A percentile compares a stretch with the other conserved stretches of the same genome.
These are phyloP conservation scores for Trematomus loennbergii DNA, from an alignment of 2,113 vertebrate species.

Conservation along the genomic window DNA sequence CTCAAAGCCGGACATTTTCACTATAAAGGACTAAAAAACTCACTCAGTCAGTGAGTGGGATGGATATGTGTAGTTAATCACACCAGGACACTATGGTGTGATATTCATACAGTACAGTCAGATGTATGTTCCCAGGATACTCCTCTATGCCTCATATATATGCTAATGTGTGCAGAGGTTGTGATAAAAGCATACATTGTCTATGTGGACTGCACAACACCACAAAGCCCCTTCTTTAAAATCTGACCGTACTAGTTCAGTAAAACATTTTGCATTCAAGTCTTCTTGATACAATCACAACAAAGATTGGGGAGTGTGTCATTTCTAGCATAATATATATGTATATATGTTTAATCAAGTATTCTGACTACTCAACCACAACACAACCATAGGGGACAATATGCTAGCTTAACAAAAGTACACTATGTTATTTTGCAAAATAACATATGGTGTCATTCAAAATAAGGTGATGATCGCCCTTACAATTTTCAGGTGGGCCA, in stretches of 20 bases:
- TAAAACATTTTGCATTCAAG: not conserved
- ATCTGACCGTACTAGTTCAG: not conserved
- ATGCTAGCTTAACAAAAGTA: not conserved
- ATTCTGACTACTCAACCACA: not conserved
- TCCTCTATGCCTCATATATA: conserved; percentile 55
- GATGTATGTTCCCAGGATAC: conserved; percentile 23
- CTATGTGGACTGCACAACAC: not conserved
- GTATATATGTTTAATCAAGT: not conserved
- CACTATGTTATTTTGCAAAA: not conserved
- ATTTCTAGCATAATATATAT: not conserved
- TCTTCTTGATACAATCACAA: not conserved
- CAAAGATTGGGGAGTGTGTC: not conserved
- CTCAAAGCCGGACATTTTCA: conserved; percentile 31
- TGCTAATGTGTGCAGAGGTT: conserved; percentile 58
- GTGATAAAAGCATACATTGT: conserved; percentile 25
- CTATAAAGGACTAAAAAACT: conserved; percentile 12
- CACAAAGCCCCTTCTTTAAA: conserved; percentile 4
- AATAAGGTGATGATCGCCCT: conserved; percentile 56
- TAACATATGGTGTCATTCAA: not conserved
- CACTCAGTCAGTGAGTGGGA: not conserved
- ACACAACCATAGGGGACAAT: not conserved
- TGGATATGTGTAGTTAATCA: conserved; percentile 20
- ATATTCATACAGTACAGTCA: conserved; percentile 32
- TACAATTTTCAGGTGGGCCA: conserved; percentile 97
- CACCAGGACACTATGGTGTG: conserved; percentile 6